These are phyloP conservation scores for Struthio camelus DNA, from an alignment of 2,113 vertebrate species.

Conservation along the genomic window DNA sequence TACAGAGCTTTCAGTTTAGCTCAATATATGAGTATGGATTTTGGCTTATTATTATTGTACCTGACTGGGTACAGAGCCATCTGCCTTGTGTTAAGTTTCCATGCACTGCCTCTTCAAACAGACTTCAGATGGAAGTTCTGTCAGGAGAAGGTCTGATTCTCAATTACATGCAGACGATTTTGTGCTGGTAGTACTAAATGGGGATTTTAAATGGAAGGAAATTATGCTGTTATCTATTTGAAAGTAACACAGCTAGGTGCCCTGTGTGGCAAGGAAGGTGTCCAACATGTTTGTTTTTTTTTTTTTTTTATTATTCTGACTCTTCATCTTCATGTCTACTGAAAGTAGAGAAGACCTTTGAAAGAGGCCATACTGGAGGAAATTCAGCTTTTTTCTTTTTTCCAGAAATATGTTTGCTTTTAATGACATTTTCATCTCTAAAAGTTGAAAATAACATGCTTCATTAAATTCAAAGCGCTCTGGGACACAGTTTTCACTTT, in stretches of 20 bases:
- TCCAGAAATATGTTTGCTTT: conserved; percentile 11
- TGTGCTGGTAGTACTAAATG: not conserved
- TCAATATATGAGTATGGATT: not conserved
- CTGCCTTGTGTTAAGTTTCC: not conserved
- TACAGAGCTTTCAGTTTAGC: not conserved
- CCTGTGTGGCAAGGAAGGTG: not conserved
- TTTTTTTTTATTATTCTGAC: not conserved
- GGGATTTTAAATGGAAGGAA: not conserved
- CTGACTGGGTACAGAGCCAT: not conserved
- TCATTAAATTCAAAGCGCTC: conserved; percentile 36
- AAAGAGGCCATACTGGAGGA: not conserved
- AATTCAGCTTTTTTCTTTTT: not conserved
- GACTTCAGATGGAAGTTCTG: not conserved
- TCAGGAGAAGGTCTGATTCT: not conserved
- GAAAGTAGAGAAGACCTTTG: not conserved
- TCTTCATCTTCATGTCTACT: not conserved
- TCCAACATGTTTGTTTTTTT: not conserved
- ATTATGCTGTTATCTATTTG: not conserved
- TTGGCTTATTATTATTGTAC: not conserved
- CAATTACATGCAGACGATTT: not conserved
- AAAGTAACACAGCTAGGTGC: not conserved
- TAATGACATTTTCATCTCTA: conserved; percentile 56
- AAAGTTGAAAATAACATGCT: conserved; percentile 53
- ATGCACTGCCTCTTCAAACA: not conserved
- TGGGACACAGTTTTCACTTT: conserved; percentile 5